These are phyloP conservation scores for Tuta absoluta DNA, from an alignment of 2,888 invertebrate species.

Conservation along the genomic window DNA sequence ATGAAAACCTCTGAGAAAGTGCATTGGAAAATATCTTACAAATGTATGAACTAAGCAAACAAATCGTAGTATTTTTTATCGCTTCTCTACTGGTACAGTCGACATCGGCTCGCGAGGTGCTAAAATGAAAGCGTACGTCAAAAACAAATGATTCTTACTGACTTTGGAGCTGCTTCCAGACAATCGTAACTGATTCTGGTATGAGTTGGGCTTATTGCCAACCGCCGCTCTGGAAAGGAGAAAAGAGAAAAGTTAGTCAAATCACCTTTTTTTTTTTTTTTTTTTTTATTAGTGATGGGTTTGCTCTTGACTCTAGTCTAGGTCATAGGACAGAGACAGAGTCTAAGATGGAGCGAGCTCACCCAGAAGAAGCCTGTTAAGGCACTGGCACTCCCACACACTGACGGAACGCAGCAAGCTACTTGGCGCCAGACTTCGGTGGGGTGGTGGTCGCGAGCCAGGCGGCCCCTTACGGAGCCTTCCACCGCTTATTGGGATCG, in stretches of 20 bases:
- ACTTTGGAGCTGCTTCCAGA: slow-evolving; percentile 93
- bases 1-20: background rate
- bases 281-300: too few species aligned
- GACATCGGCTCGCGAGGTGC: slow-evolving; percentile 24
- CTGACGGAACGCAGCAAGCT: too few species aligned
- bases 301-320: too few species aligned
- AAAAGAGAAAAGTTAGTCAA: background rate
- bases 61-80: background rate
- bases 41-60: background rate
- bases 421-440: too few species aligned
- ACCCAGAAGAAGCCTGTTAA: too few species aligned
- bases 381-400: too few species aligned
- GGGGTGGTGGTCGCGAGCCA: too few species aligned
- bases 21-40: slow-evolving; percentile 11
- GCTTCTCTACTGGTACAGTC: slow-evolving; percentile 20
- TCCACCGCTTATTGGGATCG: too few species aligned
- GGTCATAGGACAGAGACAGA: too few species aligned
- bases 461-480: too few species aligned
- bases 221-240: slow-evolving; percentile 76
- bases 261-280: background rate
- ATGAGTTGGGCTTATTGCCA: slow-evolving; percentile 74
- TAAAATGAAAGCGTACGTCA: slow-evolving; percentile 69
- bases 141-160: slow-evolving; percentile 95
- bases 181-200: slow-evolving; percentile 80
- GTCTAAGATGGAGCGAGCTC: too few species aligned